phyloP scores from a whole-genome alignment of 2,113 vertebrate genomes.

The Anarhynchus alexandrinus region DNA sequence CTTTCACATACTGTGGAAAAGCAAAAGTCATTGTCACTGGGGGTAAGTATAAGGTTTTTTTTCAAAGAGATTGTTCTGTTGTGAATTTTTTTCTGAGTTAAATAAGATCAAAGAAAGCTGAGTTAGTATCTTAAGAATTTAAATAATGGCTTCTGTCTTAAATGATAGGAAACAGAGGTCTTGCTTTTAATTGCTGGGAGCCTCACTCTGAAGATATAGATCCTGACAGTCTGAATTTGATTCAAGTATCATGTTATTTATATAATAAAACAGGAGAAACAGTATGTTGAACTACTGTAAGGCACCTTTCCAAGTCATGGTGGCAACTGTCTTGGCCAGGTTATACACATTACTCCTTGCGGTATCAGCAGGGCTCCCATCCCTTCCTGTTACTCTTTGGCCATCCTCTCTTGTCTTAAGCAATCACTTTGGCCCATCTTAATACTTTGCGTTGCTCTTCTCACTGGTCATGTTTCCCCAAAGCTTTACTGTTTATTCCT shows the following conservation, averaged over 20 bases:
- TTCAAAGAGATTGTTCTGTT: neutral
- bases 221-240: neutral
- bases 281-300: neutral
- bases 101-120: neutral
- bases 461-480: neutral
- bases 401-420: neutral
- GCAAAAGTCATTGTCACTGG: constrained; percentile 76
- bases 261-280: neutral
- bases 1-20: constrained; percentile 73
- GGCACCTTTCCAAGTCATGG: neutral
- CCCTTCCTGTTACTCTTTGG: neutral
- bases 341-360: neutral
- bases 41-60: constrained; percentile 37
- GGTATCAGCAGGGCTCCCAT: neutral
- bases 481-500: neutral
- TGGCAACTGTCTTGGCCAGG: neutral
- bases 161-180: neutral
- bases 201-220: neutral
- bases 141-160: neutral
- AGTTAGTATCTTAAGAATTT: neutral
- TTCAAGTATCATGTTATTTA: neutral
- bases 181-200: neutral
- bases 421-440: neutral
- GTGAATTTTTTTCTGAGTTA: neutral
- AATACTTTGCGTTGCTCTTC: neutral